Conservation (phyloP, 1,140 invertebrate genomes). For the Nasonia giraulti region DNA sequence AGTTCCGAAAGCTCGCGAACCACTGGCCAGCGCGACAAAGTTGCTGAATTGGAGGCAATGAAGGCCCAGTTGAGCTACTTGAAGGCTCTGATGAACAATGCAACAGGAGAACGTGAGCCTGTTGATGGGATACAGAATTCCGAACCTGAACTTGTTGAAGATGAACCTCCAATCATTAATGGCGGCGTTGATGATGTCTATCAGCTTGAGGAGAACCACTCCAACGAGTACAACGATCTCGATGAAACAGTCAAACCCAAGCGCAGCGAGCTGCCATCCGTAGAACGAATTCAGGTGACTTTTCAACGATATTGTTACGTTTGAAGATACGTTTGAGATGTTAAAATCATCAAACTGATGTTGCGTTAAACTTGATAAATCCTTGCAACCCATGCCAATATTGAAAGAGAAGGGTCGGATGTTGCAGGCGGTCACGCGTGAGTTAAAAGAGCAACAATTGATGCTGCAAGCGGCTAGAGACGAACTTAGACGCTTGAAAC, state of each 20-base stretch:
- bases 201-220: conserved; percentile 54
- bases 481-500: conserved; percentile 68
- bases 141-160: conserved; percentile 59
- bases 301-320: background rate
- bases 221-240: background rate
- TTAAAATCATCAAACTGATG: background rate
- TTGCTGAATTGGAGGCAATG: conserved; percentile 66
- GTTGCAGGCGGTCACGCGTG: conserved; percentile 64
- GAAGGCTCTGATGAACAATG: conserved; percentile 67
- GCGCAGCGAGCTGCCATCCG: conserved; percentile 51
- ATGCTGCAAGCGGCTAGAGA: conserved; percentile 65
- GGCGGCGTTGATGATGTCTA: conserved; percentile 9
- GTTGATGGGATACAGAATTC: conserved; percentile 52
- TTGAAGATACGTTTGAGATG: background rate
- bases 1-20: conserved; percentile 62
- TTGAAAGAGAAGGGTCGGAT: background rate
- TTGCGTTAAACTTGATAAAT: background rate
- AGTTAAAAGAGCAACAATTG: conserved; percentile 68
- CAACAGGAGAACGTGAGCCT: conserved; percentile 59
- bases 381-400: background rate
- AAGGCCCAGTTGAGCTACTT: conserved; percentile 69
- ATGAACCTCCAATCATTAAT: conserved; percentile 50
- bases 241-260: background rate
- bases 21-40: conserved; percentile 61
- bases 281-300: conserved; percentile 64